phyloP scores from a whole-genome alignment of 2,113 vertebrate genomes.

The Phaetusa simplex region DNA sequence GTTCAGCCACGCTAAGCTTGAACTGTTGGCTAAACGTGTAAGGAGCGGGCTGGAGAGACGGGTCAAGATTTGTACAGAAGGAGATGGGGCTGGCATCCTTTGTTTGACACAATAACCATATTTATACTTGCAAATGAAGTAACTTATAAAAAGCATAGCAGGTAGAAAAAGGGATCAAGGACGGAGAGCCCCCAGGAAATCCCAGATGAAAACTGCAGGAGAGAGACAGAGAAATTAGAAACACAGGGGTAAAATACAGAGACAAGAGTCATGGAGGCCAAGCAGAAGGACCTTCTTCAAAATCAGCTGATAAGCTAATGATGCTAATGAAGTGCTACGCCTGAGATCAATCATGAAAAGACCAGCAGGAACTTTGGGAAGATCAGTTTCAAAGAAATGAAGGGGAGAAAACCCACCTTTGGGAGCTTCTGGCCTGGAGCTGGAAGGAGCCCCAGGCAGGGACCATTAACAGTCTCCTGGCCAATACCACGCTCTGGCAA shows the following conservation, averaged over 20 bases:
- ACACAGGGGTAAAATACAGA: background rate
- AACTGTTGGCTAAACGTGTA: background rate
- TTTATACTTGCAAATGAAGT: background rate
- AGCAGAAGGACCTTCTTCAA: background rate
- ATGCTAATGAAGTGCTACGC: background rate
- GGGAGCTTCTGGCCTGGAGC: background rate
- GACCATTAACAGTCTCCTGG: background rate
- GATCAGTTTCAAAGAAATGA: background rate
- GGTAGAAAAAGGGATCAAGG: background rate
- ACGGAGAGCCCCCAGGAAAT: background rate
- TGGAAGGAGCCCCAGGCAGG: background rate
- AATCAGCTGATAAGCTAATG: background rate
- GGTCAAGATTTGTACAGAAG: background rate
- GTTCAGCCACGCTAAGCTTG: background rate
- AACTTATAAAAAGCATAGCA: background rate
- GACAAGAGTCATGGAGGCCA: background rate
- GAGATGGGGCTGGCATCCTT: background rate
- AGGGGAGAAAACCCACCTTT: background rate
- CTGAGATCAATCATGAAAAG: background rate
- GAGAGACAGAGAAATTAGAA: background rate
- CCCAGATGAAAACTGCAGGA: background rate
- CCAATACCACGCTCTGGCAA: background rate
- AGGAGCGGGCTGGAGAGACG: background rate
- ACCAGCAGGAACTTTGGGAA: background rate
- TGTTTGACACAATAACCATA: background rate